These are phyloP conservation scores for Phengaris arion DNA, from an alignment of 2,888 invertebrate species.

Conservation along the genomic window DNA sequence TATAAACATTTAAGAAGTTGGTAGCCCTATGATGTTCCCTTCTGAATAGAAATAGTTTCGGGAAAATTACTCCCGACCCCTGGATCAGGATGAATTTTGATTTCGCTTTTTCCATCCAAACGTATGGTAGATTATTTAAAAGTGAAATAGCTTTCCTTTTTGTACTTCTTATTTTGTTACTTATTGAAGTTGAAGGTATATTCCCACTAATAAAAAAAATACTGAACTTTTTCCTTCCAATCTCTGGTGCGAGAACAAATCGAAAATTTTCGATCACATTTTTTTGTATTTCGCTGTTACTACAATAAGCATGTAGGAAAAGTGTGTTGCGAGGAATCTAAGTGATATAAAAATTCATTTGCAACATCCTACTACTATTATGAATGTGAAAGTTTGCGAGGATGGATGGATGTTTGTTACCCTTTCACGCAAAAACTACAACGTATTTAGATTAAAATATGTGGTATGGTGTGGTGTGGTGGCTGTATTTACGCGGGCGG, in stretches of 20 bases:
- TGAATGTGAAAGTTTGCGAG: too few species aligned
- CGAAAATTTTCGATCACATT: not conserved
- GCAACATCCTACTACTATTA: too few species aligned
- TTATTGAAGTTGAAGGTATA: conserved; percentile 2
- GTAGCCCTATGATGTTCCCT: conserved; percentile 59
- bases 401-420: too few species aligned
- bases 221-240: not conserved
- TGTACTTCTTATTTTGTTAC: not conserved
- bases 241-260: not conserved
- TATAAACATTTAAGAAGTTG: conserved; percentile 36
- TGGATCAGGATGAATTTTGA: conserved; percentile 75
- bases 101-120: conserved; percentile 69
- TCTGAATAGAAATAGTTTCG: conserved; percentile 73
- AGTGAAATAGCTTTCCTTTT: conserved; percentile 17
- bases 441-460: too few species aligned
- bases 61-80: conserved; percentile 60
- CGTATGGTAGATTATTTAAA: conserved; percentile 30
- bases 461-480: too few species aligned
- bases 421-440: too few species aligned
- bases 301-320: not conserved
- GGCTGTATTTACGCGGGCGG: too few species aligned
- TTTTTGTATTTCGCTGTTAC: not conserved
- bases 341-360: not conserved
- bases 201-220: not conserved
- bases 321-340: not conserved